Evolutionary conservation across 2,888 invertebrate species (phyloP).

Genomic region (Lochmaea capreae): DNA sequence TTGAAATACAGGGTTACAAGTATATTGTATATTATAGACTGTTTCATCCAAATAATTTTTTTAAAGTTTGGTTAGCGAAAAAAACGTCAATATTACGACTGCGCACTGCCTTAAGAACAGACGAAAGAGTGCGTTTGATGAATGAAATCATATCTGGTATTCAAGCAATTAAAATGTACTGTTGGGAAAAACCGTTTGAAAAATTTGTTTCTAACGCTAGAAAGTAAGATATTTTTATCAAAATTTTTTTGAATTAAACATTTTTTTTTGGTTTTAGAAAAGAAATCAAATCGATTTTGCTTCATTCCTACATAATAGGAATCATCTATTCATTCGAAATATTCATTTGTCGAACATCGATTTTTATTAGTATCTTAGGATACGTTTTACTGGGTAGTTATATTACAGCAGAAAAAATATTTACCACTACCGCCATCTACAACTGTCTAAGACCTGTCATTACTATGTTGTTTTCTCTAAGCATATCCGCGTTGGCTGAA

Average conservation of each 20-base stretch:
- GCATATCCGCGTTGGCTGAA: conserved; percentile 84
- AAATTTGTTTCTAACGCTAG: conserved; percentile 81
- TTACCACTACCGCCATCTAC: conserved; percentile 90
- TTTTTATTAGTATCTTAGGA: conserved; percentile 85
- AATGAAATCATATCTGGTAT: conserved; percentile 80
- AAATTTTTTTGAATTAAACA: neutral
- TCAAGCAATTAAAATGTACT: conserved; percentile 95
- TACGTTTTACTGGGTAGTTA: conserved; percentile 78
- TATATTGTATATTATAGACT: too few relatives aligned
- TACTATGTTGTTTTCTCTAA: conserved; percentile 92
- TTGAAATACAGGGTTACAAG: too few relatives aligned
- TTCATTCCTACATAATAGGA: conserved; percentile 82
- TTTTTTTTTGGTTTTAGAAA: conserved; percentile 65
- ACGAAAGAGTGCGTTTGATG: conserved; percentile 76
- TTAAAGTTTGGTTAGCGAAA: conserved; percentile 61
- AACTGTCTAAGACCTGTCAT: conserved; percentile 88
- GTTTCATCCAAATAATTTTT: neutral
- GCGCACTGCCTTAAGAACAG: conserved; percentile 73
- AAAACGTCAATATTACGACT: conserved; percentile 61
- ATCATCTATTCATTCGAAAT: conserved; percentile 85
- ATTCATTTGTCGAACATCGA: conserved; percentile 87
- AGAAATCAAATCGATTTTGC: conserved; percentile 78
- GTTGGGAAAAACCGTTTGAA: conserved; percentile 93
- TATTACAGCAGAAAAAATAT: conserved; percentile 86
- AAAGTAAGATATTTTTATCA: conserved; percentile 66